Evolutionary conservation across 2,113 vertebrate genomes (phyloP).

Genomic region (Orycteropus afer): DNA sequence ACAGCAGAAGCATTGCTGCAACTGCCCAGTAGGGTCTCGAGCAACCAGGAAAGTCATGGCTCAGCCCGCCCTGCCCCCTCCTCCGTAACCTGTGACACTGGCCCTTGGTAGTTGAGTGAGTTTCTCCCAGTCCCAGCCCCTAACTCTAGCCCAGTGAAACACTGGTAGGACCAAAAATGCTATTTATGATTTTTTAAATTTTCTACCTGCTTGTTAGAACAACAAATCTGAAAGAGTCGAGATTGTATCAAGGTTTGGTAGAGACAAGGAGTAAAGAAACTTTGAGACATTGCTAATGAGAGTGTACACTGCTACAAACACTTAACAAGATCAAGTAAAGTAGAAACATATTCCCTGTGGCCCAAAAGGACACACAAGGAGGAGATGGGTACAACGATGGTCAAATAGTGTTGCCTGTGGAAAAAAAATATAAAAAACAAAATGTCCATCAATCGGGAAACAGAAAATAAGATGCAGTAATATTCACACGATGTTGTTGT

Average conservation of each 20-base stretch:
- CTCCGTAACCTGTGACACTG: background rate
- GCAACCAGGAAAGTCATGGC: background rate
- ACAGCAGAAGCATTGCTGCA: background rate
- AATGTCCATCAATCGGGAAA: background rate
- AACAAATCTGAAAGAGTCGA: background rate
- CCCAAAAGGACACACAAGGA: background rate
- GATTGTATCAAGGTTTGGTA: background rate
- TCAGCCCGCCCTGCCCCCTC: too few species aligned
- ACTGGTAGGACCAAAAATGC: background rate
- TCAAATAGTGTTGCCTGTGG: background rate
- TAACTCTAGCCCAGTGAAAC: background rate
- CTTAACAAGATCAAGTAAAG: background rate
- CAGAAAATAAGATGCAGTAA: background rate
- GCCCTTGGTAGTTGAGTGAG: background rate
- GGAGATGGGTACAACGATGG: background rate
- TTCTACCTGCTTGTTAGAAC: background rate
- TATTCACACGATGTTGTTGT: background rate
- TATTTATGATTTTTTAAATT: background rate
- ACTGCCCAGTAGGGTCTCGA: background rate
- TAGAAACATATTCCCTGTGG: background rate
- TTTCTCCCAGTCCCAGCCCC: background rate
- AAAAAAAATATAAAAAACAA: background rate
- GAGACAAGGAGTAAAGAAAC: background rate
- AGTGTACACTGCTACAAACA: background rate
- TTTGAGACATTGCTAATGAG: background rate